Conservation (phyloP, 2,797 vertebrate genomes). For the Alcedo atthis region DNA sequence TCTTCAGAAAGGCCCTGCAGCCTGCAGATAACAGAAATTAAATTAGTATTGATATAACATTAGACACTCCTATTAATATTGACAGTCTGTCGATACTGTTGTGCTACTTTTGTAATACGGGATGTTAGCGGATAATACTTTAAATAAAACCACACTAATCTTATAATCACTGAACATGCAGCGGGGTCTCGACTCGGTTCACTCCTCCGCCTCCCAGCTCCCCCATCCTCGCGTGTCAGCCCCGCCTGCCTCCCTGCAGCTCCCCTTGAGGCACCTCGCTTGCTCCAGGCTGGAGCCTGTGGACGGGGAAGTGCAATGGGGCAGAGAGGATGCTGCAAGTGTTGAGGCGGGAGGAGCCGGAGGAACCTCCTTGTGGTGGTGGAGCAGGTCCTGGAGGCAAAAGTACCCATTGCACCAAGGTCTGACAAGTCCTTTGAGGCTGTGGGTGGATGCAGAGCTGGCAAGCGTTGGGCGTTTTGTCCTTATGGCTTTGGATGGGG, state of each 20-base stretch:
- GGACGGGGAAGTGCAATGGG: rapidly evolving
- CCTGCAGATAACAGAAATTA: conserved; percentile 73
- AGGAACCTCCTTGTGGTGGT: neutral
- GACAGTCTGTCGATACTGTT: conserved; percentile 72
- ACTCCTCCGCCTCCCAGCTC: neutral
- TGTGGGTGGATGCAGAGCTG: neutral
- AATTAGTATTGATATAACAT: conserved; percentile 77
- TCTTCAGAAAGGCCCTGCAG: conserved; percentile 64
- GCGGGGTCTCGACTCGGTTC: neutral
- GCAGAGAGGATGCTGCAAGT: neutral
- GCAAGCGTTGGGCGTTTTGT: rapidly evolving
- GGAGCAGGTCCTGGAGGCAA: neutral
- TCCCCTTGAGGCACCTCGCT: neutral
- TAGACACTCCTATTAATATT: conserved; percentile 77
- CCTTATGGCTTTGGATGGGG: rapidly evolving
- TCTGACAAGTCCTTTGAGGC: neutral
- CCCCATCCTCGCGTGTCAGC: neutral
- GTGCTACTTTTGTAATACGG: conserved; percentile 68
- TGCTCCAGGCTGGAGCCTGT: neutral
- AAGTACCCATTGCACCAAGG: rapidly evolving
- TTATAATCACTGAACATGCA: conserved; percentile 43
- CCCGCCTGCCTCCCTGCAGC: neutral
- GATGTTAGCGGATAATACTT: conserved; percentile 71
- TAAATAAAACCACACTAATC: conserved; percentile 72
- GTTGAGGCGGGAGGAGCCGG: neutral